Evolutionary conservation across 2,113 vertebrate genomes (phyloP).

Genomic region (Zosterops japonicus): DNA sequence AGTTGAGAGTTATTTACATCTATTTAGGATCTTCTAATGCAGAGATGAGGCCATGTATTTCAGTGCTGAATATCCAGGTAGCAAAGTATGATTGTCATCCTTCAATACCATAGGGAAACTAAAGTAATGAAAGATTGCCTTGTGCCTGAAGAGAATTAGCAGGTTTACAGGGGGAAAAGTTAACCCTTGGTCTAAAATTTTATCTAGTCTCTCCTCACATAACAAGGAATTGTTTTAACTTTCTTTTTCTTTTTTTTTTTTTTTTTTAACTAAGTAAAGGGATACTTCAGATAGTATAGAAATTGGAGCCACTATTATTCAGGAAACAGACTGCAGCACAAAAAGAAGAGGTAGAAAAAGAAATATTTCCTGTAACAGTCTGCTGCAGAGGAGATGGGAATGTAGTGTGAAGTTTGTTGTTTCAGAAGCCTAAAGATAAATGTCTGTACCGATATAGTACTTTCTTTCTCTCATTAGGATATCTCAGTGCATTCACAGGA

Average conservation of each 20-base stretch:
- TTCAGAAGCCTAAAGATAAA: background rate
- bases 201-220: background rate
- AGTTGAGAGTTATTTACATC: background rate
- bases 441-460: background rate
- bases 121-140: background rate
- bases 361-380: background rate
- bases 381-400: background rate
- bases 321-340: background rate
- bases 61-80: background rate
- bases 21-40: background rate
- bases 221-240: background rate
- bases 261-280: background rate
- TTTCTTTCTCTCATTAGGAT: background rate
- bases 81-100: background rate
- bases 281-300: background rate
- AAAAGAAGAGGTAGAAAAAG: background rate
- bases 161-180: background rate
- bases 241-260: background rate
- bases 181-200: background rate
- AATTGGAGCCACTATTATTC: background rate
- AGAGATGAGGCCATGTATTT: background rate
- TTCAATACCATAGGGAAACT: background rate
- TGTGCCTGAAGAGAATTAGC: background rate
- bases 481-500: background rate
- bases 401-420: background rate